phyloP scores from a whole-genome alignment of 2,888 invertebrate genomes.

The Yponomeuta sedellus region DNA sequence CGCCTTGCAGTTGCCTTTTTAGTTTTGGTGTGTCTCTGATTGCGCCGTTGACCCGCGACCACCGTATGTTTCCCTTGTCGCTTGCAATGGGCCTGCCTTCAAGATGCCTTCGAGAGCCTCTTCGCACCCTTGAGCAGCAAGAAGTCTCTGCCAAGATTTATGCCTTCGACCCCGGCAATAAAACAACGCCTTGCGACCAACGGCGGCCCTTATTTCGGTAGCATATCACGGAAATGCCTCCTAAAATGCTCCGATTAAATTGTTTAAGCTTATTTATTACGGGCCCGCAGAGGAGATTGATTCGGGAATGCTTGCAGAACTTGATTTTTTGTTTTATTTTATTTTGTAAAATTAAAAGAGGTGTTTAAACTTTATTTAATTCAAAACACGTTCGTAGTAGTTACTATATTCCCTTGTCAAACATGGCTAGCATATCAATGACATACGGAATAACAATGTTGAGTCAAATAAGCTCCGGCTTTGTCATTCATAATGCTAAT shows the following conservation, averaged over 20 bases:
- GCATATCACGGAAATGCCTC: conserved; percentile 14
- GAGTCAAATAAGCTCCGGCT: background rate
- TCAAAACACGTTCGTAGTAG: no score
- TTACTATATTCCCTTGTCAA: no score
- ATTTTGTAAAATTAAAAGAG: no score
- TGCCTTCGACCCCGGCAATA: conserved; percentile 50
- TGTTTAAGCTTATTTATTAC: conserved; percentile 5
- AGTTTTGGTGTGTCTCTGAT: no score
- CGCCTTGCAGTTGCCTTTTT: no score
- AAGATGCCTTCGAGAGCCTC: conserved; percentile 47
- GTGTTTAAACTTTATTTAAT: no score
- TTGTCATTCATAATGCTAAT: conserved; percentile 3
- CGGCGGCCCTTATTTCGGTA: conserved; percentile 27
- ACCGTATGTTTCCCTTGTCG: conserved; percentile 22
- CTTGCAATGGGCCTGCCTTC: conserved; percentile 45
- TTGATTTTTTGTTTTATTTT: no score
- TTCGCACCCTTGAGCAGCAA: conserved; percentile 37
- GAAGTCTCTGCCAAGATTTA: conserved; percentile 54
- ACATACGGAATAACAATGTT: no score
- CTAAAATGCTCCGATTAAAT: conserved; percentile 11
- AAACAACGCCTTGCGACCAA: conserved; percentile 49
- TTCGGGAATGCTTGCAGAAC: background rate
- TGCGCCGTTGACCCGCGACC: no score
- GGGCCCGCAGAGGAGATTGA: background rate
- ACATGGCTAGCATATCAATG: no score